Percentiles rank a stretch among this genome's conserved stretches.
Conservation (phyloP, 1,140 invertebrate genomes). For the Drosophila sulfurigaster region DNA sequence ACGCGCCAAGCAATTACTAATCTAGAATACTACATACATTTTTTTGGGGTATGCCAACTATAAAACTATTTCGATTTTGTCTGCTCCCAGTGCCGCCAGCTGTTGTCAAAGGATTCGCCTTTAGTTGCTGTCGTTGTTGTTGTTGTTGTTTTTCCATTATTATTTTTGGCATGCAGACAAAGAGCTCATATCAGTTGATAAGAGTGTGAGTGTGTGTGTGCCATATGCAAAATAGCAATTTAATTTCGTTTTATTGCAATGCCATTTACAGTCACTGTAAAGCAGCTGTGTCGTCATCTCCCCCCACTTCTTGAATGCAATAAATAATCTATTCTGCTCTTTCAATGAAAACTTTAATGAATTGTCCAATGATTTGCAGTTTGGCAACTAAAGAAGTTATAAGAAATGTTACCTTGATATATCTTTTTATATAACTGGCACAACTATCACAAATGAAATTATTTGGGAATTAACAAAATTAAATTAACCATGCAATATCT, state of each 20-base stretch:
- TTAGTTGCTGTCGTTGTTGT: background rate
- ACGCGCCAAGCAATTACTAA: conserved; percentile 68
- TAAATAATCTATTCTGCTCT: conserved; percentile 67
- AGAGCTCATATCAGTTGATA: conserved; percentile 66
- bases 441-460: too few species aligned
- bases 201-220: conserved; percentile 11
- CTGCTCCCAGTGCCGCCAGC: conserved; percentile 43
- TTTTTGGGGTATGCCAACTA: conserved; percentile 28
- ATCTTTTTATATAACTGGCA: background rate
- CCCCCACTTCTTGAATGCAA: conserved; percentile 38
- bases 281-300: conserved; percentile 57
- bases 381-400: background rate
- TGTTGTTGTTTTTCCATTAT: conserved; percentile 46
- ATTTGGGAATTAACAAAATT: too few species aligned
- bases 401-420: background rate
- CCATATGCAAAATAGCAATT: conserved; percentile 81
- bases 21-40: conserved; percentile 15
- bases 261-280: conserved; percentile 76
- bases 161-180: conserved; percentile 66
- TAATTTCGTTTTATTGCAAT: conserved; percentile 83
- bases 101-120: conserved; percentile 75
- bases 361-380: conserved; percentile 8
- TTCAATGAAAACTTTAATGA: conserved; percentile 58
- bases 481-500: too few species aligned
- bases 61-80: conserved; percentile 65